These are phyloP conservation scores for Agriopis marginaria DNA, from an alignment of 2,888 invertebrate genomes.

Conservation along the genomic window DNA sequence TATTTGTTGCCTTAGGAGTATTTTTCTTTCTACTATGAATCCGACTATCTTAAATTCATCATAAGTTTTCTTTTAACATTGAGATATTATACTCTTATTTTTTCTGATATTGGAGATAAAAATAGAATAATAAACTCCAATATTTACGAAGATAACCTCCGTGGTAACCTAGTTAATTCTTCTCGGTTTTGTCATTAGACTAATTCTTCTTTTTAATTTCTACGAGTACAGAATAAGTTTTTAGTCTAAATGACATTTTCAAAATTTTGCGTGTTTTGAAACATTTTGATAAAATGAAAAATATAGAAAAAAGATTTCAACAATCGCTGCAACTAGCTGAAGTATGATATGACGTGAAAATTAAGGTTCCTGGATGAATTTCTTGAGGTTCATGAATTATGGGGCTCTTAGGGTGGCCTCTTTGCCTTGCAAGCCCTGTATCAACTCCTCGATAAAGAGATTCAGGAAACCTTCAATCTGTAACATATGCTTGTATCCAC, in stretches of 20 bases:
- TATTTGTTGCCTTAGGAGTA: background rate
- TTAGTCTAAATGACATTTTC: background rate
- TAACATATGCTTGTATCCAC: slow-evolving; percentile 49
- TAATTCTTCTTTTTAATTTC: background rate
- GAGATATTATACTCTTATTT: no score
- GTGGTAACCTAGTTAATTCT: background rate
- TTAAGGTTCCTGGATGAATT: slow-evolving; percentile 34
- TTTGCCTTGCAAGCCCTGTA: slow-evolving; percentile 25
- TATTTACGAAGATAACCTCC: background rate
- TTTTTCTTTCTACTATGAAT: no score
- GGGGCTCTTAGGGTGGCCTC: slow-evolving; percentile 32
- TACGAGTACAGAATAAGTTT: background rate
- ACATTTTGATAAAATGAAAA: slow-evolving; percentile 1
- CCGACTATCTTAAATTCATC: no score
- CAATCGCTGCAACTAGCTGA: slow-evolving; percentile 2
- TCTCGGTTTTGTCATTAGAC: background rate
- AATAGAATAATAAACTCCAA: no score
- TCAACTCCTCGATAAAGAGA: slow-evolving; percentile 44
- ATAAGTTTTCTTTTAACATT: no score
- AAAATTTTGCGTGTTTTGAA: background rate
- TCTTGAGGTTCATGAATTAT: slow-evolving; percentile 34
- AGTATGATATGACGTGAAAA: slow-evolving; percentile 30
- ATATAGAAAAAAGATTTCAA: background rate
- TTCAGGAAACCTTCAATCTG: slow-evolving; percentile 58
- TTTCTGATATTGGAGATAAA: no score